Percentiles rank a stretch among this genome's conserved stretches.
Conservation (phyloP, 2,797 vertebrate species). For the Amniataba percoides region DNA sequence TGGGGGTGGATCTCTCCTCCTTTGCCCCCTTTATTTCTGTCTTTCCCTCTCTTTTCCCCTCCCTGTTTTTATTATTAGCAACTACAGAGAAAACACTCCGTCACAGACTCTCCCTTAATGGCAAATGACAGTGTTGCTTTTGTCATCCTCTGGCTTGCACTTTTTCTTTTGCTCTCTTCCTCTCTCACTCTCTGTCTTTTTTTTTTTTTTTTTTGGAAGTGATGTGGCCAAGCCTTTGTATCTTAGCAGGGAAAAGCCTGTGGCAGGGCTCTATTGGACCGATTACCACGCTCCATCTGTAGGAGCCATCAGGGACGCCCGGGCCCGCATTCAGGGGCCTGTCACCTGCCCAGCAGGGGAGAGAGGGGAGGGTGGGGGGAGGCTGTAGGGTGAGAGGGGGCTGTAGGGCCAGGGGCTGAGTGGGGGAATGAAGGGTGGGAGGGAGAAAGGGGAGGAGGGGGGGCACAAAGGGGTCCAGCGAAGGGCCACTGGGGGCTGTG, state of each 20-base stretch:
- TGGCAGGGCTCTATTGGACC: constrained; percentile 98
- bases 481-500: constrained; percentile 90
- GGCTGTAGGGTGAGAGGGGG: constrained; percentile 83
- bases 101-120: constrained; percentile 90
- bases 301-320: constrained; percentile 98
- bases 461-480: constrained; percentile 86
- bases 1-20: constrained; percentile 70
- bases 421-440: constrained; percentile 85
- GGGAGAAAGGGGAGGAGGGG: constrained; percentile 69
- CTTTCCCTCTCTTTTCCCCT: constrained; percentile 58
- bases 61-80: constrained; percentile 83
- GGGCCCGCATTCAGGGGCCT: constrained; percentile 95
- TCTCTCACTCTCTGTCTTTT: constrained; percentile 67
- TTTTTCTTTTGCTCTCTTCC: constrained; percentile 83
- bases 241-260: constrained; percentile 90
- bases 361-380: constrained; percentile 73
- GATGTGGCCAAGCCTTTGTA: constrained; percentile 89
- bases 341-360: constrained; percentile 99
- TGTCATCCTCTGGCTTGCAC: constrained; percentile 93
- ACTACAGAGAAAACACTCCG: constrained; percentile 86
- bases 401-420: constrained; percentile 79
- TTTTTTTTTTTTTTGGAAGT: constrained; percentile 75
- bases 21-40: constrained; percentile 66
- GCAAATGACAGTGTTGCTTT: constrained; percentile 97
- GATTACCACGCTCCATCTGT: constrained; percentile 99